Conservation (phyloP, 1,140 invertebrate species). For the Pseudomyrmex gracilis region DNA sequence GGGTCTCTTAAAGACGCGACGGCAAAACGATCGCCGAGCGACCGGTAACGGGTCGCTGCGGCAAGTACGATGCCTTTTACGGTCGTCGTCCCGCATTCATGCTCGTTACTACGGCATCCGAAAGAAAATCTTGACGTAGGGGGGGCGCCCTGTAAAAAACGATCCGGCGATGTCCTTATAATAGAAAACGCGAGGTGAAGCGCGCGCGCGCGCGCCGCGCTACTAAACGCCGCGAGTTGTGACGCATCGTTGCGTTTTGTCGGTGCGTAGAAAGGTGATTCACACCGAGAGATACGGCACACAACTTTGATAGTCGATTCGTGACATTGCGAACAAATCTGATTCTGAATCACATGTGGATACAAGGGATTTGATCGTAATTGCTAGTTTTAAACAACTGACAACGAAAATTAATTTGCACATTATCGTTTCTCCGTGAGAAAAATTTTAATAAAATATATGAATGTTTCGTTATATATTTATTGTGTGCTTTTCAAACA, state of each 20-base stretch:
- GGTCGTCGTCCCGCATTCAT: slow-evolving; percentile 80
- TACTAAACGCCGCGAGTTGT: slow-evolving; percentile 15
- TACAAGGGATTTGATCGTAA: not conserved
- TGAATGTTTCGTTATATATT: no score
- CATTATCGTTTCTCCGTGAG: not conserved
- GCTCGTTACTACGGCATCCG: slow-evolving; percentile 30
- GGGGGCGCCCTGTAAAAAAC: slow-evolving; percentile 27
- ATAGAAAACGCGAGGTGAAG: slow-evolving; percentile 41
- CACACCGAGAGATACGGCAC: slow-evolving; percentile 37
- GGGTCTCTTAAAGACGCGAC: slow-evolving; percentile 66
- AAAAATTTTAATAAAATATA: not conserved
- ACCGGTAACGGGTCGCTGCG: slow-evolving; percentile 25
- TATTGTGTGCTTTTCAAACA: no score
- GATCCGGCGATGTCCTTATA: slow-evolving; percentile 33
- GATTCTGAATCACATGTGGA: not conserved
- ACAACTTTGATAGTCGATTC: slow-evolving; percentile 31
- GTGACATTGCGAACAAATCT: slow-evolving; percentile 23
- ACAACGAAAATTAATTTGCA: not conserved
- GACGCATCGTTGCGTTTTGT: slow-evolving; percentile 53
- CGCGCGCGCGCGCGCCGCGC: not conserved
- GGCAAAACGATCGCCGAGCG: slow-evolving; percentile 38
- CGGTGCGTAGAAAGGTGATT: slow-evolving; percentile 38
- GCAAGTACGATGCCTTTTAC: slow-evolving; percentile 79
- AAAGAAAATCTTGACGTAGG: slow-evolving; percentile 67
- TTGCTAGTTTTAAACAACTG: not conserved